These are phyloP conservation scores for Clarias gariepinus DNA, from an alignment of 2,113 vertebrate genomes.

Conservation along the genomic window DNA sequence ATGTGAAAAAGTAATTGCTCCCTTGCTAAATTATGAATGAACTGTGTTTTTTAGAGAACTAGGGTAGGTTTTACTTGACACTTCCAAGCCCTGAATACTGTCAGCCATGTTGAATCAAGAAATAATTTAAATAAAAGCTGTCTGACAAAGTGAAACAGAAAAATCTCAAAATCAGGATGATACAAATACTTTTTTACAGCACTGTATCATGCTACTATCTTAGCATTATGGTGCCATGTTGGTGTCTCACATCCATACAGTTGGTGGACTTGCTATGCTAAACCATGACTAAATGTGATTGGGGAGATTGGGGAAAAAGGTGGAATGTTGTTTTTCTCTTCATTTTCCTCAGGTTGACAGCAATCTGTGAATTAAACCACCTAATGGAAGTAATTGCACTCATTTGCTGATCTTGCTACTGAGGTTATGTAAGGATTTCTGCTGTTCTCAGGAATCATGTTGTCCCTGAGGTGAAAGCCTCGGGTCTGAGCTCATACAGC, in stretches of 20 bases:
- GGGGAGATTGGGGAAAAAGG: too few species aligned
- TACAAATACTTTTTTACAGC: too few species aligned
- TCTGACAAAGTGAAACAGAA: too few species aligned
- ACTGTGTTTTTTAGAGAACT: too few species aligned
- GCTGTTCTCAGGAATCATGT: slow-evolving; percentile 47
- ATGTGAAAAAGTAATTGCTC: too few species aligned
- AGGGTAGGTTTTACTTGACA: too few species aligned
- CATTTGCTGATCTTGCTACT: slow-evolving; percentile 53
- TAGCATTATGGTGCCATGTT: not conserved
- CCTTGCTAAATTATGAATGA: not conserved
- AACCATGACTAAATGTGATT: not conserved
- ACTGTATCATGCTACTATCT: not conserved
- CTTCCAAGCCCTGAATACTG: too few species aligned
- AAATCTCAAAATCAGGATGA: too few species aligned
- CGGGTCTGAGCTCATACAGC: slow-evolving; percentile 48
- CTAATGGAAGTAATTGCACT: slow-evolving; percentile 61
- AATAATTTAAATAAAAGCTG: too few species aligned
- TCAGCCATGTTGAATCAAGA: too few species aligned
- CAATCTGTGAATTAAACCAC: slow-evolving; percentile 61
- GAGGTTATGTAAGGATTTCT: slow-evolving; percentile 55
- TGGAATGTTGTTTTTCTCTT: not conserved
- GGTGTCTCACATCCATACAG: not conserved
- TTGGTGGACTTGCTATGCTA: not conserved
- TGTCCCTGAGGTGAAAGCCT: slow-evolving; percentile 56
- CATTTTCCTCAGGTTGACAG: slow-evolving; percentile 53